Conservation (phyloP, 1,140 invertebrate species). For the Zaprionus africanus region DNA sequence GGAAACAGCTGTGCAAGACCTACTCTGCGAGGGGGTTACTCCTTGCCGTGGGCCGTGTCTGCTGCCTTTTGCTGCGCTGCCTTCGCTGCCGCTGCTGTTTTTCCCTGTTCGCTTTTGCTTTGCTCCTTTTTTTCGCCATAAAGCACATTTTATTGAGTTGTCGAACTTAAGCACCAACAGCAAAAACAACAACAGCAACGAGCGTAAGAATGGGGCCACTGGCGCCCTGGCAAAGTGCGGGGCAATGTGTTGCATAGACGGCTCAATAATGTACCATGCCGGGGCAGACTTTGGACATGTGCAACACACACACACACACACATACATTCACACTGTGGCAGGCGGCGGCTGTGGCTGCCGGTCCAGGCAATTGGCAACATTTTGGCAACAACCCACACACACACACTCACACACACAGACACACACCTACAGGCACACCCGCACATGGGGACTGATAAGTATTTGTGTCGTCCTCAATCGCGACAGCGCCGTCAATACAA, state of each 20-base stretch:
- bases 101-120: constrained; percentile 36
- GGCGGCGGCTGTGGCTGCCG: constrained; percentile 2
- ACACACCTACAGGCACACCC: constrained; percentile 20
- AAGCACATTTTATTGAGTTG: constrained; percentile 84
- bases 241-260: constrained; percentile 80
- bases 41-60: constrained; percentile 7
- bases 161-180: constrained; percentile 80
- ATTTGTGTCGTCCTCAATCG: constrained; percentile 56
- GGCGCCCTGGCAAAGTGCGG: constrained; percentile 44
- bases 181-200: not conserved
- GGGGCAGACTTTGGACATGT: constrained; percentile 48
- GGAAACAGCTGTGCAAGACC: constrained; percentile 46
- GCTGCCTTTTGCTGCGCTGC: constrained; percentile 29
- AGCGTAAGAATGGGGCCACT: constrained; percentile 23
- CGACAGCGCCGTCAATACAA: constrained; percentile 40
- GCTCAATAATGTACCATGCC: constrained; percentile 72
- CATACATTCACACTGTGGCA: not conserved
- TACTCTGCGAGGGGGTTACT: not conserved
- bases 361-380: constrained; percentile 70
- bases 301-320: constrained; percentile 62
- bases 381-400: constrained; percentile 60
- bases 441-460: constrained; percentile 64
- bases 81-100: constrained; percentile 30
- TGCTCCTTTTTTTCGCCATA: constrained; percentile 64
- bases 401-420: constrained; percentile 27